Conservation (phyloP, 2,797 vertebrate genomes). For the Sebastes glaucus region DNA sequence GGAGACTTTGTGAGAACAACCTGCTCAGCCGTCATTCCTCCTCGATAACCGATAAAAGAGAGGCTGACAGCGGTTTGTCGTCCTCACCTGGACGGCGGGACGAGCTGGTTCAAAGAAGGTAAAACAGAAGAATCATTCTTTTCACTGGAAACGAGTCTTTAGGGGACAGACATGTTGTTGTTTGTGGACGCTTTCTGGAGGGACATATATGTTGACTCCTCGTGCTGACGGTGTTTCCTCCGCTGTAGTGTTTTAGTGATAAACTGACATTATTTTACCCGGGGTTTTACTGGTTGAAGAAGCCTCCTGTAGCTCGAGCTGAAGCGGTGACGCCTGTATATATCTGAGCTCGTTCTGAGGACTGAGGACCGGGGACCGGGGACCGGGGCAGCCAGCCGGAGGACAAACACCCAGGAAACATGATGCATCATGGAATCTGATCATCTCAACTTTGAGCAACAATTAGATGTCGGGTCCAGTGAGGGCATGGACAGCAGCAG, state of each 20-base stretch:
- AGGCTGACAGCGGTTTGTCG: neutral
- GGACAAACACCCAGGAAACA: constrained; percentile 53
- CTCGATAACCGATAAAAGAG: neutral
- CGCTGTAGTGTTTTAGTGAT: neutral
- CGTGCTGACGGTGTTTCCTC: neutral
- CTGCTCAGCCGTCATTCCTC: neutral
- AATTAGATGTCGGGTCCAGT: constrained; percentile 26
- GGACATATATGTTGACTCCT: neutral
- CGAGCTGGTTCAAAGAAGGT: neutral
- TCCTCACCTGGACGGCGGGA: neutral
- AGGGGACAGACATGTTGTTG: neutral
- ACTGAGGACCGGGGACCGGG: too few species aligned
- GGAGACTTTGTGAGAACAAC: constrained; percentile 1
- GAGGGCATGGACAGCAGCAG: constrained; percentile 33
- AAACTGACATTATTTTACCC: neutral
- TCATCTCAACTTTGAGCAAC: constrained; percentile 59
- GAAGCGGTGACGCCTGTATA: constrained; percentile 24
- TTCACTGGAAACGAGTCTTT: neutral
- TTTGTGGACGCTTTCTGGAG: neutral
- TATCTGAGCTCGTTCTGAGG: neutral
- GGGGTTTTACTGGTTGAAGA: neutral
- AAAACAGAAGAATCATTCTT: neutral
- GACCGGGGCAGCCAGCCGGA: constrained; percentile 22
- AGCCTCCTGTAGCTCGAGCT: constrained; percentile 38
- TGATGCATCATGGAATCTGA: constrained; percentile 56